Base-by-base conservation (phyloP, 2,888 invertebrate species). In the Eupithecia abbreviata region DNA sequence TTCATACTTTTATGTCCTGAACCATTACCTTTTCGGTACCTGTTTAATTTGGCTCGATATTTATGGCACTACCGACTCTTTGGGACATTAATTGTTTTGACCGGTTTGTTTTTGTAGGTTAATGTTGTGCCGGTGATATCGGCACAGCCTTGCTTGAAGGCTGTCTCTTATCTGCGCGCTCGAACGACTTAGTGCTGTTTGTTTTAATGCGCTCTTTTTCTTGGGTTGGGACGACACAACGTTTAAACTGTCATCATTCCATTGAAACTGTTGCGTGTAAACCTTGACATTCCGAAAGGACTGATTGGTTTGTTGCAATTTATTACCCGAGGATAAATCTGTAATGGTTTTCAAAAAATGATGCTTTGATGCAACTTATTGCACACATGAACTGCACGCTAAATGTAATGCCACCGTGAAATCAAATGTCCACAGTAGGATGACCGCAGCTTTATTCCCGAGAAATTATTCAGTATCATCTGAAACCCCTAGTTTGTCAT, bases 101-200 rank as follows among this genome's bases (percentile, higher is more conserved):
- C 85, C 80, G 84, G 84, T 86, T 85, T 82, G 78, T 77, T 80
- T 86, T 84, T 85, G 84, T 85, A 83, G 88, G 87, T 88, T 87
- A 88, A 88, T 86, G 85, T 81, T 82, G 76, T 80, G 77, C 73
- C 76, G 79, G 77, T 84, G 81, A 83, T 87, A 86, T 86, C 85
- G 79, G 84, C 65, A 78, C 84, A 87, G 82, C 88, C 89, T 88
- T 87, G 88, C 73, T 30, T 77, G 85, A 87, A 88, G 87, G 88
- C 76, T 74, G 82, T 79, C 73, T 77, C 81, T 83, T 85, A 87
- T 87, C 85, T 83, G 81, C 79, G 81, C 81, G 76, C 76, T 80
- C 77, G 83, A 71, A 69, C 85, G 82, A 84, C 78, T 78, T 72
- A 70, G 75, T 51, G 45, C 58, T 66, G 72, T 66, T 73, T 70